These are phyloP conservation scores for Sparus aurata DNA, from an alignment of 2,797 vertebrate genomes.

Conservation along the genomic window DNA sequence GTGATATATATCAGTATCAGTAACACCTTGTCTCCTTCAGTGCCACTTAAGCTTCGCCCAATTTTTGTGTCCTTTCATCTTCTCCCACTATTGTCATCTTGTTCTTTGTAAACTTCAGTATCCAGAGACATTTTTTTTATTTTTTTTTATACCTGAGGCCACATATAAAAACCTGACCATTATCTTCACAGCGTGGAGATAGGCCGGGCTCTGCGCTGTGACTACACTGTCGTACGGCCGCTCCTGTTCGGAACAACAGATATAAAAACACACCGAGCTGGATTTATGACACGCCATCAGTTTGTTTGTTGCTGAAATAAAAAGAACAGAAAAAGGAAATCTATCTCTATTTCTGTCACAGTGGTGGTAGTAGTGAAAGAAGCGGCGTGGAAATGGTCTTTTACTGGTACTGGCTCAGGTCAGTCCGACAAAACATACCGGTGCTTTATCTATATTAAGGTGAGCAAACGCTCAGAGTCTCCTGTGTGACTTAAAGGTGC, in stretches of 20 bases:
- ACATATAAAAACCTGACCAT: constrained; percentile 13
- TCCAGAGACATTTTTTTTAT: background rate
- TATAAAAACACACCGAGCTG: constrained; percentile 11
- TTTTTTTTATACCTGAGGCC: background rate
- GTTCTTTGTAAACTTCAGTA: background rate
- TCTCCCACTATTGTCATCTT: background rate
- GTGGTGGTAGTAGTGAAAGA: background rate
- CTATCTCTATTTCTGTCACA: background rate
- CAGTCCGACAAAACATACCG: background rate
- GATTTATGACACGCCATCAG: background rate
- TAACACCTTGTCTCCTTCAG: no score
- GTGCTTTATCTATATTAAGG: background rate
- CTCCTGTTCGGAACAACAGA: constrained; percentile 5
- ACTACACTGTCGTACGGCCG: background rate
- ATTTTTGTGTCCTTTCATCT: background rate
- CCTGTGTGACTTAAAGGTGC: no score
- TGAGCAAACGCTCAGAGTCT: background rate
- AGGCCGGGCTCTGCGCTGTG: constrained; percentile 22
- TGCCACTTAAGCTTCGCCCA: background rate
- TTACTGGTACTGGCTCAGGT: background rate
- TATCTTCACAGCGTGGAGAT: constrained; percentile 27
- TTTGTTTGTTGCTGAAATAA: constrained; percentile 1
- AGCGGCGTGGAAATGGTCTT: background rate
- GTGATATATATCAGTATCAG: background rate
- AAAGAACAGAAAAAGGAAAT: constrained; percentile 1